Base-by-base conservation (phyloP, 2,797 vertebrate species). In the Sebastes minor region DNA sequence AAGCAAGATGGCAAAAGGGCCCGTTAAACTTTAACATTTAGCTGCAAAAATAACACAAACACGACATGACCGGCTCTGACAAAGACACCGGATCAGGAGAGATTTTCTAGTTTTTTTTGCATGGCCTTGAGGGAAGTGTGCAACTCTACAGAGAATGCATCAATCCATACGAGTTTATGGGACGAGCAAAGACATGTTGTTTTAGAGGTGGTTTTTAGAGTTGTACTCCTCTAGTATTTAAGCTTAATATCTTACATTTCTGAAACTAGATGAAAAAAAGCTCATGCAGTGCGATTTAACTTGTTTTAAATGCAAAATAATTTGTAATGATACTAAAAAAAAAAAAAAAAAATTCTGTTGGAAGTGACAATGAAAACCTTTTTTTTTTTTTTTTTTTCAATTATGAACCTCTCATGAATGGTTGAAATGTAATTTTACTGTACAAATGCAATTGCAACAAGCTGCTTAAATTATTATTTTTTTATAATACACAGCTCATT, bases 21-120 rank as follows among this genome's bases (percentile, higher is more conserved):
- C 74, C 5, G 25, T 64, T 46, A 25, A 67, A 81, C 60, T 71
- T 72, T 23, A 68, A 79, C 78, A 10, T 76, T 60, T 35, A 42
- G 61, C 63, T 67, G 65, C 71, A 74, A 71, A 90, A 84, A 82
- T 79, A 84, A 82, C 69, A 59, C 56, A 46, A 76, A 62, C 72
- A 62, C 80, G 70, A 49, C 46, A 0, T 78, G 80, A 65, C 65
- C 2, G 2, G 0, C 0, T 2, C 27, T 55, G 83, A 82, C 63
- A 64, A 38, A 16, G 18, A 71, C 23, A 32, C 56, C 0, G 1
- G 28, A 63, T 53, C 38, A 65, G 55, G 13, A 2, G 1, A 59
- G n/a, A 2, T 66, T 12, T 20, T 65, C 23, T 5, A 0, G 0
- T 6, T 14, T 33, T 61, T 62, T 65, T 46, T 61, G 46, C 8